A percentile compares a stretch with the other conserved stretches of the same genome.
These are phyloP conservation scores for Atherinosoma microstoma DNA, from an alignment of 2,797 vertebrate genomes.

Conservation along the genomic window DNA sequence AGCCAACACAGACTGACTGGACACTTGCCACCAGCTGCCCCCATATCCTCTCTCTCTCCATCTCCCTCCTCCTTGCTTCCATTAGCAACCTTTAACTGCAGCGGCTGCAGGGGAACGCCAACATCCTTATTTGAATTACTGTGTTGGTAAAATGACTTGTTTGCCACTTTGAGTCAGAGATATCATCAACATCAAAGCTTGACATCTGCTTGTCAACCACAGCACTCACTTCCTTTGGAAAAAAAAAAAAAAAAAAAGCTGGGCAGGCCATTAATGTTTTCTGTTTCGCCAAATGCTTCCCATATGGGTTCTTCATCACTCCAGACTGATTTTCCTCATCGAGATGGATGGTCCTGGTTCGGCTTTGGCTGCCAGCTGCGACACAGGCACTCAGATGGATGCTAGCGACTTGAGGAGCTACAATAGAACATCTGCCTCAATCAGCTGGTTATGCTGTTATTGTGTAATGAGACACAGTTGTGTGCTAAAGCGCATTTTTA, in stretches of 20 bases:
- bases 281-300: conserved; percentile 20
- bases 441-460: conserved; percentile 74
- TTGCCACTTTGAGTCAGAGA: conserved; percentile 22
- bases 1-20: conserved; percentile 68
- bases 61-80: conserved; percentile 27
- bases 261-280: conserved; percentile 30
- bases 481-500: conserved; percentile 68
- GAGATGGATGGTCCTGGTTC: conserved; percentile 67
- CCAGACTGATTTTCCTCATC: conserved; percentile 52
- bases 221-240: conserved; percentile 8
- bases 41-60: conserved; percentile 10
- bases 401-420: conserved; percentile 76
- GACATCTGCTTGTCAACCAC: conserved; percentile 15
- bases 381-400: conserved; percentile 66
- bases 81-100: conserved; percentile 45
- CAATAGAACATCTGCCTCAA: conserved; percentile 79
- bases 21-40: conserved; percentile 60
- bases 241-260: conserved; percentile 11
- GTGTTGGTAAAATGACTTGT: conserved; percentile 18
- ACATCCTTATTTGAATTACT: conserved; percentile 38
- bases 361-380: conserved; percentile 73
- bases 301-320: conserved; percentile 41
- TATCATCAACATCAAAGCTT: conserved; percentile 21
- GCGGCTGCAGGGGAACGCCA: conserved; percentile 13
- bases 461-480: conserved; percentile 74